A percentile compares a stretch with the other conserved stretches of the same genome.
These are phyloP conservation scores for Tricholaema leucomelas DNA, from an alignment of 2,113 vertebrate species.

Conservation along the genomic window DNA sequence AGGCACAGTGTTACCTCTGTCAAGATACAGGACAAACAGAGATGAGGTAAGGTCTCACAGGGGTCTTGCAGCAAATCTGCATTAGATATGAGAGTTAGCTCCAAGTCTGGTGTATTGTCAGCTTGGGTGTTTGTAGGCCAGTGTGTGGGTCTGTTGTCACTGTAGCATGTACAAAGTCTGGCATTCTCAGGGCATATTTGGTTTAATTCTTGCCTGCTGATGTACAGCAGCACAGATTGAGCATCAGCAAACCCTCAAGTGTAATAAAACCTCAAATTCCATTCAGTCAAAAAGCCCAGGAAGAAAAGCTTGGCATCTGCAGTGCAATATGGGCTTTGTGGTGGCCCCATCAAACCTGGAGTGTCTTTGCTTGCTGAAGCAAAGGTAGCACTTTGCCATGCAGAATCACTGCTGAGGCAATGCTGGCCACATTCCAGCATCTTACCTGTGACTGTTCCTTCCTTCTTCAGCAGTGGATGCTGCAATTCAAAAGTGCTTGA, in stretches of 20 bases:
- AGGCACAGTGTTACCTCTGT: not conserved
- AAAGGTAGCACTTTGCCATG: not conserved
- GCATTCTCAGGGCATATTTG: not conserved
- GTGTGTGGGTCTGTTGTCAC: accelerated
- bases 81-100: not conserved
- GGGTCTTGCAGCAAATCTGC: not conserved
- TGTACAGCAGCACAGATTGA: not conserved
- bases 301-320: not conserved
- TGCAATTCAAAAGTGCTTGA: not conserved
- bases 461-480: not conserved
- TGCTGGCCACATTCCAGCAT: not conserved
- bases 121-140: not conserved
- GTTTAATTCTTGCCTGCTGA: not conserved
- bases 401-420: not conserved
- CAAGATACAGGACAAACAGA: not conserved
- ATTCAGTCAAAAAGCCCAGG: not conserved
- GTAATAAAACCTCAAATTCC: not conserved
- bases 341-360: not conserved
- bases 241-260: not conserved
- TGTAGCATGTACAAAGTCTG: not conserved
- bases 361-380: not conserved
- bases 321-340: not conserved
- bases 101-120: not conserved
- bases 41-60: not conserved
- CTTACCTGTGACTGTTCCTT: not conserved